A percentile compares a stretch with the other conserved stretches of the same genome.
Conservation (phyloP, 2,888 invertebrate genomes). For the Thelaira solivaga region DNA sequence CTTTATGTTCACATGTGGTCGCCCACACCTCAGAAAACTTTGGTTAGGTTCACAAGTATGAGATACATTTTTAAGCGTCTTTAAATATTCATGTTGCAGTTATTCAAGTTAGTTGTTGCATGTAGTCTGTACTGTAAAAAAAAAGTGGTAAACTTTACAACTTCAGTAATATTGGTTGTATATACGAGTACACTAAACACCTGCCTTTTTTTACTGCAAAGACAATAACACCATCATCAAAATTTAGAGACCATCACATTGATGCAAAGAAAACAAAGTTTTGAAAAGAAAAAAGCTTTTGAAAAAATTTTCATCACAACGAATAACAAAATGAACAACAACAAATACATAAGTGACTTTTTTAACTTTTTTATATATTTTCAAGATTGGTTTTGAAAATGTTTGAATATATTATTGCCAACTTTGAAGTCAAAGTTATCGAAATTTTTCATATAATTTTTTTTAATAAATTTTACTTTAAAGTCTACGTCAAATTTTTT, state of each 20-base stretch:
- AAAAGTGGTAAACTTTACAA: not conserved
- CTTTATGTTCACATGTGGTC: not conserved
- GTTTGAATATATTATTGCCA: constrained; percentile 51
- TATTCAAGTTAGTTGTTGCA: too few relatives aligned
- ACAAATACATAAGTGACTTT: constrained; percentile 25
- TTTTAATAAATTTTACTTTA: too few relatives aligned
- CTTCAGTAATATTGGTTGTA: too few relatives aligned
- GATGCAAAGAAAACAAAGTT: not conserved
- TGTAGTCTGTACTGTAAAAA: constrained; percentile 41
- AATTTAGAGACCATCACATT: not conserved
- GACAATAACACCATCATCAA: too few relatives aligned
- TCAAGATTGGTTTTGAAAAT: constrained; percentile 56
- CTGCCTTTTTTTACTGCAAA: too few relatives aligned
- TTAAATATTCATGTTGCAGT: constrained; percentile 56
- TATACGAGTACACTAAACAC: too few relatives aligned
- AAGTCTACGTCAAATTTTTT: too few relatives aligned
- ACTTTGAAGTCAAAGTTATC: too few relatives aligned
- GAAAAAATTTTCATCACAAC: not conserved
- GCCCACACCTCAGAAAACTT: not conserved
- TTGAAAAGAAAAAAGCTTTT: not conserved
- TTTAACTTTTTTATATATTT: constrained; percentile 34
- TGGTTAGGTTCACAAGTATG: not conserved
- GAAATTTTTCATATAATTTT: too few relatives aligned
- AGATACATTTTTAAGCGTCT: not conserved
- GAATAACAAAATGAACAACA: not conserved